A percentile compares a stretch with the other conserved stretches of the same genome.
phyloP scores from a whole-genome alignment of 2,888 invertebrate species.

The Euplexia lucipara region DNA sequence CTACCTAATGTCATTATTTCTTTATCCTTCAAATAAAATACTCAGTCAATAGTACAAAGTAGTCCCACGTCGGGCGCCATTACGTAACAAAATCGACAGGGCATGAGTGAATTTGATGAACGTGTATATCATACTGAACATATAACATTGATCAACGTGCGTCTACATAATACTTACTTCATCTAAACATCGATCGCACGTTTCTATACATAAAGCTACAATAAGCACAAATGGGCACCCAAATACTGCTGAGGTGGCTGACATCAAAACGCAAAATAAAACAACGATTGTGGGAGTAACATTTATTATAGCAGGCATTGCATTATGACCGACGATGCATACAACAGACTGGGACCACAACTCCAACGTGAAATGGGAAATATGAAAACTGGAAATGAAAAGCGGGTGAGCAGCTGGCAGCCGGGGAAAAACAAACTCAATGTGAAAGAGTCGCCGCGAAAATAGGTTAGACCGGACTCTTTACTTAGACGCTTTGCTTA shows the following conservation, averaged over 20 bases:
- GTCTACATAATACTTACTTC: conserved; percentile 60
- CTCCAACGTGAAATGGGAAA: conserved; percentile 74
- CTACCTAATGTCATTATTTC: not conserved
- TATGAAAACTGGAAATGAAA: conserved; percentile 78
- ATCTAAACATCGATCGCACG: conserved; percentile 65
- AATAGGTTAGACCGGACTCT: conserved; percentile 76
- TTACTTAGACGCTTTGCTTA: conserved; percentile 69
- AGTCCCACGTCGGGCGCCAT: conserved; percentile 65
- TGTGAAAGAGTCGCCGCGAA: conserved; percentile 69
- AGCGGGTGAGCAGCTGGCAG: conserved; percentile 78
- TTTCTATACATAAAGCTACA: conserved; percentile 68
- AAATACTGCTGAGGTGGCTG: conserved; percentile 54
- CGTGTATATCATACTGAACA: conserved; percentile 42
- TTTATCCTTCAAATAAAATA: conserved; percentile 14
- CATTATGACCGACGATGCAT: conserved; percentile 74
- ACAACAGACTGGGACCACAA: conserved; percentile 70
- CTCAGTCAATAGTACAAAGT: conserved; percentile 14
- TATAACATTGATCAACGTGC: conserved; percentile 55
- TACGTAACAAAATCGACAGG: conserved; percentile 58
- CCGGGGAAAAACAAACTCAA: conserved; percentile 76
- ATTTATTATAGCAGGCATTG: conserved; percentile 86
- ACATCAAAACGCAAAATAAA: conserved; percentile 85
- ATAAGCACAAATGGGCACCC: conserved; percentile 64
- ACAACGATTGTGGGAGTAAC: conserved; percentile 84
- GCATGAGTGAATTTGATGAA: conserved; percentile 53